Percentiles rank a stretch among this genome's conserved stretches.
Conservation (phyloP, 2,888 invertebrate species). For the Psylliodes chrysocephalus region DNA sequence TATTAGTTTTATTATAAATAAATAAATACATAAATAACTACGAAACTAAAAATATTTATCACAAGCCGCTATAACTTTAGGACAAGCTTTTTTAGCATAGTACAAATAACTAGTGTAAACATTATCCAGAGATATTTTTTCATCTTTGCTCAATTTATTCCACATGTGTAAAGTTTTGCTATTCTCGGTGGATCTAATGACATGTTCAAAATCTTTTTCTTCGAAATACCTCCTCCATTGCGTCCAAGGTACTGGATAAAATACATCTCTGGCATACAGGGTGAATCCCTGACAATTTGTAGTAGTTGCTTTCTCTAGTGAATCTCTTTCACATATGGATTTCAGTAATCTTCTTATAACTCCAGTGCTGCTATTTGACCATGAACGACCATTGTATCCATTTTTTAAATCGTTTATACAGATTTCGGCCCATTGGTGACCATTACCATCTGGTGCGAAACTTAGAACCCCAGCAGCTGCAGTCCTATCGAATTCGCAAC, state of each 20-base stretch:
- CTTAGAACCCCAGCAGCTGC: constrained; percentile 77
- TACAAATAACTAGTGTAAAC: constrained; percentile 65
- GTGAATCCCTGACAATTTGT: constrained; percentile 71
- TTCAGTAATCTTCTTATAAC: constrained; percentile 76
- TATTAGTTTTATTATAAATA: background rate
- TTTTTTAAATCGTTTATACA: constrained; percentile 68
- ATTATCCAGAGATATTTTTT: constrained; percentile 59
- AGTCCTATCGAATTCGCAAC: constrained; percentile 68
- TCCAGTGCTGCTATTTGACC: constrained; percentile 74
- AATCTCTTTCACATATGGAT: too few species aligned
- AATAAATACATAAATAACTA: too few species aligned
- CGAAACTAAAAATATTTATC: constrained; percentile 53
- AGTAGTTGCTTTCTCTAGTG: too few species aligned
- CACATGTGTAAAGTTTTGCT: background rate
- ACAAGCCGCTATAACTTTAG: constrained; percentile 60
- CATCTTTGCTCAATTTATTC: constrained; percentile 58
- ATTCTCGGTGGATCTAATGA: background rate
- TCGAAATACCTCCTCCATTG: background rate
- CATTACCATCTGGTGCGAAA: constrained; percentile 67
- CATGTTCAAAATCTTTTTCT: background rate
- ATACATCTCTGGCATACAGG: constrained; percentile 67
- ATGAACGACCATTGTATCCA: constrained; percentile 68
- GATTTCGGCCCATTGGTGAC: constrained; percentile 69
- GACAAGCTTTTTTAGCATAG: constrained; percentile 66
- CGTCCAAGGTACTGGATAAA: background rate